These are phyloP conservation scores for Empidonax traillii DNA, from an alignment of 2,113 vertebrate species.

Conservation along the genomic window DNA sequence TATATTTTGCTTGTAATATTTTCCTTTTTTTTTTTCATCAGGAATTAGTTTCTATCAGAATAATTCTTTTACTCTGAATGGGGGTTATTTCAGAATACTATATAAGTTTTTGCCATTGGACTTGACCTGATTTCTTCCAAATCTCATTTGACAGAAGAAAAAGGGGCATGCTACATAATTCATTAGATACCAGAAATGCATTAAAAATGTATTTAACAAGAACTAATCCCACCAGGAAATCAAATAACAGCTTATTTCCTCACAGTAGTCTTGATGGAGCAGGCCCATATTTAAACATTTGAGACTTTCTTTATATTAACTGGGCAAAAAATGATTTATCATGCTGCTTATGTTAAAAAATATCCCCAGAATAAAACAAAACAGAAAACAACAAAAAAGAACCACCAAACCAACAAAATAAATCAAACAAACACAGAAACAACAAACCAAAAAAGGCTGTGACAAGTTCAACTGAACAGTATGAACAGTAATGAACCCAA, in stretches of 20 bases:
- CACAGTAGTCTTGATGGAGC: background rate
- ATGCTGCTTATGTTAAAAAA: background rate
- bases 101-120: background rate
- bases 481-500: background rate
- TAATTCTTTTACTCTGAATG: background rate
- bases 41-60: background rate
- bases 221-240: conserved; percentile 38
- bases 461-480: background rate
- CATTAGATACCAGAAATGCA: conserved; percentile 38
- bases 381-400: background rate
- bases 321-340: background rate
- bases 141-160: conserved; percentile 22
- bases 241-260: conserved; percentile 49
- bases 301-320: background rate
- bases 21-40: background rate
- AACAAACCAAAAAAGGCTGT: too few relatives aligned
- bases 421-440: background rate
- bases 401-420: background rate
- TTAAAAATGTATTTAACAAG: conserved; percentile 62
- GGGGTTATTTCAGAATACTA: conserved; percentile 21
- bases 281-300: background rate
- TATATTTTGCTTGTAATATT: background rate
- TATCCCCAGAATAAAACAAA: background rate
- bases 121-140: conserved; percentile 58
- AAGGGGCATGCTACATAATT: conserved; percentile 39